A percentile compares a stretch with the other conserved stretches of the same genome.
Conservation (phyloP, 2,888 invertebrate genomes). For the Pandemis heparana region DNA sequence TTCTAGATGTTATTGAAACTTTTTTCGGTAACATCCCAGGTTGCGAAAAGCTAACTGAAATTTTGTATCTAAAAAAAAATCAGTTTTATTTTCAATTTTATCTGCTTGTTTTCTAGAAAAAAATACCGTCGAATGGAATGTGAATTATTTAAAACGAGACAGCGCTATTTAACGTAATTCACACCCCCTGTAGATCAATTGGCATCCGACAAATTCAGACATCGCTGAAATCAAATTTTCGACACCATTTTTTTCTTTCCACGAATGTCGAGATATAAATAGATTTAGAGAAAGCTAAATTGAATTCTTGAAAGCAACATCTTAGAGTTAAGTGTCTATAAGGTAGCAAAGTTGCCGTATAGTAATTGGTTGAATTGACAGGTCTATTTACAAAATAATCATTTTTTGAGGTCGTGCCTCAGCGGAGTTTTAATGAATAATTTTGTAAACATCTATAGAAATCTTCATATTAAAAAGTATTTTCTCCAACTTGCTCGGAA, state of each 20-base stretch:
- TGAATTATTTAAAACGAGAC: constrained; percentile 2
- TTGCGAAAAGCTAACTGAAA: too few relatives aligned
- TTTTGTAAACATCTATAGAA: too few relatives aligned
- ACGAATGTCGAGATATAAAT: constrained; percentile 59
- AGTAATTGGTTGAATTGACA: background rate
- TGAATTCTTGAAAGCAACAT: constrained; percentile 57
- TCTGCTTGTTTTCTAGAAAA: background rate
- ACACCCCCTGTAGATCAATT: constrained; percentile 43
- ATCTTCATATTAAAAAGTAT: too few relatives aligned
- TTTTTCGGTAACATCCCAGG: background rate
- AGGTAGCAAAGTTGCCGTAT: background rate
- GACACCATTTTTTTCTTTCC: constrained; percentile 53
- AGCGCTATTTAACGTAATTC: constrained; percentile 14
- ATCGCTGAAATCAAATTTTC: constrained; percentile 57
- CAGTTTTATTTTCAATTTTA: background rate
- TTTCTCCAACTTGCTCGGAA: too few relatives aligned
- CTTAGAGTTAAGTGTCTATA: constrained; percentile 51
- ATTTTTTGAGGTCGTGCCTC: too few relatives aligned
- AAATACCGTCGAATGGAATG: background rate
- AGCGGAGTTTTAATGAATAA: too few relatives aligned
- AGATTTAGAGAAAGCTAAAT: constrained; percentile 60
- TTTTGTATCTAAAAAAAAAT: background rate
- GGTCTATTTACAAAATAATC: too few relatives aligned
- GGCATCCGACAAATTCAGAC: constrained; percentile 41
- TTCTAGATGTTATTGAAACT: background rate